These are phyloP conservation scores for Butorides virescens DNA, from an alignment of 2,113 vertebrate genomes.

Conservation along the genomic window DNA sequence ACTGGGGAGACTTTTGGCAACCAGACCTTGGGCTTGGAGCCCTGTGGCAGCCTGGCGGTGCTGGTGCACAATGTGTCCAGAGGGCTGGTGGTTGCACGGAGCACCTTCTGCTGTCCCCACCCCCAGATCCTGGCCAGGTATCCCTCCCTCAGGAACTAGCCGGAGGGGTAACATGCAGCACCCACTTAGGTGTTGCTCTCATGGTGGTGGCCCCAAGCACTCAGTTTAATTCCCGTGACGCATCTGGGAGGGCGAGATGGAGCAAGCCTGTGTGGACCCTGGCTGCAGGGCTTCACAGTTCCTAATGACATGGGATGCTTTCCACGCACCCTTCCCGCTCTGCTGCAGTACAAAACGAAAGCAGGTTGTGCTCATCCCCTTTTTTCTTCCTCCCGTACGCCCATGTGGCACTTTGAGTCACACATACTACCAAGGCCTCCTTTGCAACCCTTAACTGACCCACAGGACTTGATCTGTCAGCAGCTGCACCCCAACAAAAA, in stretches of 20 bases:
- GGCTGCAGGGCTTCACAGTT: background rate
- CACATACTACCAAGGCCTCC: background rate
- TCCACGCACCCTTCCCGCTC: background rate
- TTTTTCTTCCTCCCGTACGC: background rate
- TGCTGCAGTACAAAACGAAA: background rate
- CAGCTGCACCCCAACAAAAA: background rate
- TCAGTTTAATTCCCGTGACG: rapidly evolving
- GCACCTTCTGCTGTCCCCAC: background rate
- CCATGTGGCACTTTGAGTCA: background rate
- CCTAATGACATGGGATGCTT: background rate
- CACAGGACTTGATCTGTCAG: background rate
- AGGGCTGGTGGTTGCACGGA: rapidly evolving
- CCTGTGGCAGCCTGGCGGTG: rapidly evolving
- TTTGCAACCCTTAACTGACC: background rate
- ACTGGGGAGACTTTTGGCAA: background rate
- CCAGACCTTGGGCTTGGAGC: background rate
- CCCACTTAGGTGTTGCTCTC: background rate
- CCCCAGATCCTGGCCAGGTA: background rate
- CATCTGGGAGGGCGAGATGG: rapidly evolving
- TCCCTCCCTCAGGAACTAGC: background rate
- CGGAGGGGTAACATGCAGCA: background rate
- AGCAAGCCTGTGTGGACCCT: background rate
- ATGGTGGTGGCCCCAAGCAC: background rate
- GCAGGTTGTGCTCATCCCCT: background rate
- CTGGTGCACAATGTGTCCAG: rapidly evolving